A percentile compares a stretch with the other conserved stretches of the same genome.
Conservation (phyloP, 1,140 invertebrate genomes). For the Pteromalus puparum region DNA sequence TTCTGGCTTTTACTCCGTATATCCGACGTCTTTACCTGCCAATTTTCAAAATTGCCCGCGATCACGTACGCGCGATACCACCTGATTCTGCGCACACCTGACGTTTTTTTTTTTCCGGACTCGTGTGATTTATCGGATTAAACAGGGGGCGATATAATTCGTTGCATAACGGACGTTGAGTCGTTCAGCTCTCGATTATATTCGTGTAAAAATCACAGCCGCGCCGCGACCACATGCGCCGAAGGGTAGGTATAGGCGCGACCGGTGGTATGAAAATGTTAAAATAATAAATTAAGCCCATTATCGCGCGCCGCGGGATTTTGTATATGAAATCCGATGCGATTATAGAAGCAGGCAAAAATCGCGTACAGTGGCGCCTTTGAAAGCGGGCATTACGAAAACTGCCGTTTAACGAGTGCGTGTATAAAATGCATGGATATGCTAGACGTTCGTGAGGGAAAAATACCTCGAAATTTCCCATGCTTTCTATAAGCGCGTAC, state of each 20-base stretch:
- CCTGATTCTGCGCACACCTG: neutral
- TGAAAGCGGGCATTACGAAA: conserved; percentile 32
- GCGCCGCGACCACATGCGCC: no score
- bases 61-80: neutral
- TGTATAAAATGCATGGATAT: neutral
- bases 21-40: neutral
- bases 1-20: neutral
- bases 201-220: neutral
- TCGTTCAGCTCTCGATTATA: neutral
- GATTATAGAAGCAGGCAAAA: conserved; percentile 35
- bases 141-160: neutral
- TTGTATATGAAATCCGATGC: conserved; percentile 21
- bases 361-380: conserved; percentile 12
- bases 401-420: conserved; percentile 23
- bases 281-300: conserved; percentile 34
- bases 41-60: neutral
- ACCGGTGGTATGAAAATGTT: conserved; percentile 4
- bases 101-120: neutral
- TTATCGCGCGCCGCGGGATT: conserved; percentile 3
- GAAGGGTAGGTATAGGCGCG: neutral
- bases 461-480: neutral
- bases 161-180: neutral
- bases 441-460: neutral
- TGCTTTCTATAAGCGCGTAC: neutral
- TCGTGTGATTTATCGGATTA: neutral